A percentile compares a stretch with the other conserved stretches of the same genome.
These are phyloP conservation scores for Camponotus pennsylvanicus DNA, from an alignment of 1,140 invertebrate species.

Conservation along the genomic window DNA sequence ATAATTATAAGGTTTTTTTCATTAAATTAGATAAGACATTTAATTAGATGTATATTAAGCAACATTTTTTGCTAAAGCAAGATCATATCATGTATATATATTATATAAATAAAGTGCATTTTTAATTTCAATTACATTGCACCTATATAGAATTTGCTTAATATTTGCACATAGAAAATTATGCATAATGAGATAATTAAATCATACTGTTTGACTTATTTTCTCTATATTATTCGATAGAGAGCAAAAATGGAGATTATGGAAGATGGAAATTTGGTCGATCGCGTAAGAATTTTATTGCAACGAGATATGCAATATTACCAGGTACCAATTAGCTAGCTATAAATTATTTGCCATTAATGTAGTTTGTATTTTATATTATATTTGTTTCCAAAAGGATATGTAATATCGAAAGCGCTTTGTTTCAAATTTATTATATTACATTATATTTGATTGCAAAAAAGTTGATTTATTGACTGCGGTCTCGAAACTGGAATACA, in stretches of 20 bases:
- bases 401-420: background rate
- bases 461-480: slow-evolving; percentile 24
- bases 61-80: no score
- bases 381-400: background rate
- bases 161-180: background rate
- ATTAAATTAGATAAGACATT: no score
- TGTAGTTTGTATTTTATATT: slow-evolving; percentile 10
- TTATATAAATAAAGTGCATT: background rate
- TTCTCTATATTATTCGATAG: slow-evolving; percentile 1
- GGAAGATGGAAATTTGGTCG: slow-evolving; percentile 94
- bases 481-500: background rate
- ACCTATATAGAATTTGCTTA: background rate
- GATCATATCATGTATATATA: no score
- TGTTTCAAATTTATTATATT: slow-evolving; percentile 13
- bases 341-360: slow-evolving; percentile 15
- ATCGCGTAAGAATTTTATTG: slow-evolving; percentile 91
- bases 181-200: background rate
- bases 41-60: no score
- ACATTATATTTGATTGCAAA: slow-evolving; percentile 29
- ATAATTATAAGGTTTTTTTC: no score
- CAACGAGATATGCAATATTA: slow-evolving; percentile 93
- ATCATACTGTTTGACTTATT: background rate
- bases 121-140: background rate
- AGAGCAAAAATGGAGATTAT: slow-evolving; percentile 90
- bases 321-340: slow-evolving; percentile 86